Evolutionary conservation across 2,113 vertebrate genomes (phyloP).

Genomic region (Menura novaehollandiae): DNA sequence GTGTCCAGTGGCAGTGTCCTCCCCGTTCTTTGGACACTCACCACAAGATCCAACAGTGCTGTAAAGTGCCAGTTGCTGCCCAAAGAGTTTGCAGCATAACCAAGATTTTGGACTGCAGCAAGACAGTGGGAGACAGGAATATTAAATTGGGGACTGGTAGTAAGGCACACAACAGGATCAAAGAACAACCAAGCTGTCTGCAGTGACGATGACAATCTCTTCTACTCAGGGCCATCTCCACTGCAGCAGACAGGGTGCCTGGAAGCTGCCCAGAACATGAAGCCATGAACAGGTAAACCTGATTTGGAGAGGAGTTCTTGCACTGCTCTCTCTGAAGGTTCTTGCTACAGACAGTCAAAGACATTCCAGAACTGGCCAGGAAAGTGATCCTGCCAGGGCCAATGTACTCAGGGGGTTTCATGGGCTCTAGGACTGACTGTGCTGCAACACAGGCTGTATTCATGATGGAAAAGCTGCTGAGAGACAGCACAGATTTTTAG

Average conservation of each 20-base stretch:
- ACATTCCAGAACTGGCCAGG: not conserved
- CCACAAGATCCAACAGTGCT: not conserved
- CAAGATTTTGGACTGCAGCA: not conserved
- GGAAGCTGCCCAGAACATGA: not conserved
- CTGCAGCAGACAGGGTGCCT: not conserved
- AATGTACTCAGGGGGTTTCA: not conserved
- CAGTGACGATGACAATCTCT: not conserved
- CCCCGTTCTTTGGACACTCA: not conserved
- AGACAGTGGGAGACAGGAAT: not conserved
- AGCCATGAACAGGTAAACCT: not conserved
- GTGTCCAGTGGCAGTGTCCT: not conserved
- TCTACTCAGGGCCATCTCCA: not conserved
- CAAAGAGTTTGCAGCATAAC: not conserved
- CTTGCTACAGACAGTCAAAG: too few species aligned
- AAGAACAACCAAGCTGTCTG: not conserved
- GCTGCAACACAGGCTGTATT: not conserved
- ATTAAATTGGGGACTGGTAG: not conserved
- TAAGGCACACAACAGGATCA: not conserved
- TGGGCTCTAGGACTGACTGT: not conserved
- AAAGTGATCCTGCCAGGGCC: not conserved
- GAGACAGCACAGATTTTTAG: not conserved
- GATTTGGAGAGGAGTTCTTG: not conserved
- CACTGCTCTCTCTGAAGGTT: not conserved
- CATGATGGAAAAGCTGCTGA: not conserved
- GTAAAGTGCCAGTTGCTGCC: not conserved